Evolutionary conservation across 1,140 invertebrate species (phyloP).

Genomic region (Drosophila guanche): DNA sequence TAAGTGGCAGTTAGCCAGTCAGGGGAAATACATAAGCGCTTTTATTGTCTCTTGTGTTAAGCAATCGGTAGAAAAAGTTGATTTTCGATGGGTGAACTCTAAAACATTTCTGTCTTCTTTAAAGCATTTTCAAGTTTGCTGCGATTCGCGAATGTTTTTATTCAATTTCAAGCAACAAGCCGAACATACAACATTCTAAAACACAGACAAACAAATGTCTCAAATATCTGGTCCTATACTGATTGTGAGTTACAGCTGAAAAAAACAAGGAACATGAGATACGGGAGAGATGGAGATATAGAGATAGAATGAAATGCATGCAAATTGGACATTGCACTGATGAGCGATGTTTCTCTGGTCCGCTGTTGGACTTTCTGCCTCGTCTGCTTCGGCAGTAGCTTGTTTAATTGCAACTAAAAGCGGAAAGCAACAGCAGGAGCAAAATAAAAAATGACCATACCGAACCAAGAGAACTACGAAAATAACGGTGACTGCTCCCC

Average conservation of each 20-base stretch:
- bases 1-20: too few species aligned
- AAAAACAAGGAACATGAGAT: not conserved
- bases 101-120: too few species aligned
- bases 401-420: constrained; percentile 81
- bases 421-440: constrained; percentile 36
- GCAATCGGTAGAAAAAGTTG: too few species aligned
- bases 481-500: constrained; percentile 59
- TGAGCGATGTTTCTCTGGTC: constrained; percentile 60
- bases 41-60: too few species aligned
- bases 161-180: constrained; percentile 27
- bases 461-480: constrained; percentile 20
- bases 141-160: not conserved
- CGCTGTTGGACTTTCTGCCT: constrained; percentile 21
- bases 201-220: not conserved
- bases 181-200: too few species aligned
- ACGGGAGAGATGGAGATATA: not conserved
- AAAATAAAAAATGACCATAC: constrained; percentile 6
- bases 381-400: constrained; percentile 57
- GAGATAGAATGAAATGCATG: constrained; percentile 32
- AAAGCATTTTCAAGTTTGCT: not conserved
- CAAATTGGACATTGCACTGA: constrained; percentile 72
- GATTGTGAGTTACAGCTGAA: constrained; percentile 21
- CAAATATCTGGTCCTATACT: not conserved
- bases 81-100: too few species aligned
- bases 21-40: too few species aligned